phyloP scores from a whole-genome alignment of 2,797 vertebrate genomes.

The Rhinatrema bivittatum region DNA sequence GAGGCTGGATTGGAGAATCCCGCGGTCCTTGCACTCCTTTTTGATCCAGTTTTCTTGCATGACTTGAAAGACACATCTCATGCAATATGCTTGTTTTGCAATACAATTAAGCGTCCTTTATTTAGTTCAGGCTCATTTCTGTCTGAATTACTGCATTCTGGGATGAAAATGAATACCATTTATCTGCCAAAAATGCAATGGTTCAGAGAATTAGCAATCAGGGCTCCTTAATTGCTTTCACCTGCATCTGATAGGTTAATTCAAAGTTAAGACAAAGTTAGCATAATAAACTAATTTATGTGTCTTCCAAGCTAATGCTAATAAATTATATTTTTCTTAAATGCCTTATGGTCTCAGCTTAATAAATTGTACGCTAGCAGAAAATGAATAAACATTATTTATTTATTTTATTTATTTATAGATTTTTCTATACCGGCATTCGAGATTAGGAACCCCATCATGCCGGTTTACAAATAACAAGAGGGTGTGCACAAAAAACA shows the following conservation, averaged over 20 bases:
- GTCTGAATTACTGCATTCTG: constrained; percentile 13
- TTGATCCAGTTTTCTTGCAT: too few species aligned
- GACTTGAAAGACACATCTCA: too few species aligned
- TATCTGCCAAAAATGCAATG: constrained; percentile 22
- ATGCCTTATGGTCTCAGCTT: background rate
- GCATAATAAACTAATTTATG: constrained; percentile 14
- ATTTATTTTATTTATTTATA: too few species aligned
- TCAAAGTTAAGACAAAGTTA: constrained; percentile 27
- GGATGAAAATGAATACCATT: constrained; percentile 33
- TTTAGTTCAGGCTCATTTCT: constrained; percentile 25
- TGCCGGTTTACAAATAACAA: too few species aligned
- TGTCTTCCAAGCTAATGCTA: constrained; percentile 29
- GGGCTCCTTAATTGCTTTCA: constrained; percentile 32
- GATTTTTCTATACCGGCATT: too few species aligned
- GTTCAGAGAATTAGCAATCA: constrained; percentile 28
- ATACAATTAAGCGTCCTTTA: constrained; percentile 33
- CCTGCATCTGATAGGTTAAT: constrained; percentile 23
- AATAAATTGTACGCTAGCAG: constrained; percentile 19
- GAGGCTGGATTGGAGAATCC: too few species aligned
- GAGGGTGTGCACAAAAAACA: too few species aligned
- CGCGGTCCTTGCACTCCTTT: too few species aligned
- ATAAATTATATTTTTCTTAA: constrained; percentile 15
- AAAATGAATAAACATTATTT: constrained; percentile 16
- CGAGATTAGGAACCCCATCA: too few species aligned
- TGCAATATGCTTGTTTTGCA: constrained; percentile 25